A percentile compares a stretch with the other conserved stretches of the same genome.
phyloP scores from a whole-genome alignment of 2,888 invertebrate species.

The Microplitis manilae region DNA sequence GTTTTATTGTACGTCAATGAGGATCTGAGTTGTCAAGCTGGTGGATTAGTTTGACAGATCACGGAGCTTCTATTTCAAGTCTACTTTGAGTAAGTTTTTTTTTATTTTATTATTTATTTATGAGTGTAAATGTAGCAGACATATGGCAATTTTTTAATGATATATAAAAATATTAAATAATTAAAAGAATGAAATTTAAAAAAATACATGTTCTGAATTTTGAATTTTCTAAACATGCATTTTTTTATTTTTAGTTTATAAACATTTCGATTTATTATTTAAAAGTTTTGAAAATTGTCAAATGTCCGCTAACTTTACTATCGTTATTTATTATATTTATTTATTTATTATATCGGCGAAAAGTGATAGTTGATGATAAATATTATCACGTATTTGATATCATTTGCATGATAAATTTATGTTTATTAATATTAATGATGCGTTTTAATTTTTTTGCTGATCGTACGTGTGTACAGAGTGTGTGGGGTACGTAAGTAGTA shows the following conservation, averaged over 20 bases:
- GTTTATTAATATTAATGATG: constrained; percentile 6
- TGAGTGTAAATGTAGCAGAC: too few species aligned
- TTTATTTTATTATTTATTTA: background rate
- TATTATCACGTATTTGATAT: background rate
- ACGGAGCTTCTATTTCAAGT: background rate
- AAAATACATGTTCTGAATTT: too few species aligned
- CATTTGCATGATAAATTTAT: background rate
- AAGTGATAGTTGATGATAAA: background rate
- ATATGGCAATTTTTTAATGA: too few species aligned
- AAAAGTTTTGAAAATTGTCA: too few species aligned
- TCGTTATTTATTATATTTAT: background rate
- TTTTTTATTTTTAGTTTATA: too few species aligned
- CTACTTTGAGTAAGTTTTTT: background rate
- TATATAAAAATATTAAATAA: too few species aligned
- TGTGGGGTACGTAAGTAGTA: constrained; percentile 3
- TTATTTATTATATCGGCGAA: background rate
- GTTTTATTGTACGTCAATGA: background rate
- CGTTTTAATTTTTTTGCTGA: background rate
- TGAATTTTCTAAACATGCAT: too few species aligned
- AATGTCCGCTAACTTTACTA: background rate
- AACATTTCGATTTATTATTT: too few species aligned
- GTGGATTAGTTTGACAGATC: background rate
- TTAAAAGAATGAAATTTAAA: too few species aligned
- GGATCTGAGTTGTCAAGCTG: background rate
- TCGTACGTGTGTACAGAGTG: background rate